Percentiles rank a stretch among this genome's conserved stretches.
These are phyloP conservation scores for Eubasilissa regina DNA, from an alignment of 1,140 invertebrate genomes.

Conservation along the genomic window DNA sequence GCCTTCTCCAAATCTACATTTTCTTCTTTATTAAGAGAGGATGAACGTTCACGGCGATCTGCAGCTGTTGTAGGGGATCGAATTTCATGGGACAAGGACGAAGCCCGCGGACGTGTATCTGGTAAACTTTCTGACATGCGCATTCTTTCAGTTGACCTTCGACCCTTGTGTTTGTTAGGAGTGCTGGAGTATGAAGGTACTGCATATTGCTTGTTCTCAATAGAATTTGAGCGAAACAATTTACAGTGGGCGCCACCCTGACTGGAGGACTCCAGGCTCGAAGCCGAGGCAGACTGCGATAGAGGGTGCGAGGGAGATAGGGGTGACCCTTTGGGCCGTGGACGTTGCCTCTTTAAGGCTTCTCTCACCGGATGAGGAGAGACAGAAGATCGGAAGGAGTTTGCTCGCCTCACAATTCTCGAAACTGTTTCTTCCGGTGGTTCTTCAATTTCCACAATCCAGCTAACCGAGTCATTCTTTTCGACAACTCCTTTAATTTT, in stretches of 20 bases:
- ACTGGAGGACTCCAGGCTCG: conserved; percentile 57
- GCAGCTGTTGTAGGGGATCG: neutral
- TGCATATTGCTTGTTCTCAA: conserved; percentile 49
- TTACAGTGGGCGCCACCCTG: conserved; percentile 49
- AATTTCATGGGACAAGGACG: conserved; percentile 43
- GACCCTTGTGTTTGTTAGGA: conserved; percentile 47
- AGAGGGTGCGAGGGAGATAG: conserved; percentile 70
- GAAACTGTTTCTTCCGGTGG: conserved; percentile 77
- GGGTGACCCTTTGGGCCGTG: conserved; percentile 61
- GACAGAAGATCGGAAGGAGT: conserved; percentile 70
- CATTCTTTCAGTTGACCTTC: conserved; percentile 3
- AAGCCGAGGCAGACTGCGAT: conserved; percentile 74
- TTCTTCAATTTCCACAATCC: conserved; percentile 85
- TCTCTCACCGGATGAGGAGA: conserved; percentile 64
- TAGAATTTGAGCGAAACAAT: conserved; percentile 54
- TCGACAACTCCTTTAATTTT: conserved; percentile 86
- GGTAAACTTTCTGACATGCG: conserved; percentile 11
- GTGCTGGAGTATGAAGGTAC: conserved; percentile 42
- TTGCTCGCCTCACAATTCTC: conserved; percentile 73
- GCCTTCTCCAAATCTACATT: conserved; percentile 31
- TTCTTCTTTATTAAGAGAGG: conserved; percentile 24
- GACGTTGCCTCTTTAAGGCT: conserved; percentile 50
- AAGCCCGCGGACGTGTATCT: conserved; percentile 28
- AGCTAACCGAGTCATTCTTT: conserved; percentile 87
- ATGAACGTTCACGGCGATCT: conserved; percentile 11